These are phyloP conservation scores for Melanerpes formicivorus DNA, from an alignment of 2,113 vertebrate genomes.

Conservation along the genomic window DNA sequence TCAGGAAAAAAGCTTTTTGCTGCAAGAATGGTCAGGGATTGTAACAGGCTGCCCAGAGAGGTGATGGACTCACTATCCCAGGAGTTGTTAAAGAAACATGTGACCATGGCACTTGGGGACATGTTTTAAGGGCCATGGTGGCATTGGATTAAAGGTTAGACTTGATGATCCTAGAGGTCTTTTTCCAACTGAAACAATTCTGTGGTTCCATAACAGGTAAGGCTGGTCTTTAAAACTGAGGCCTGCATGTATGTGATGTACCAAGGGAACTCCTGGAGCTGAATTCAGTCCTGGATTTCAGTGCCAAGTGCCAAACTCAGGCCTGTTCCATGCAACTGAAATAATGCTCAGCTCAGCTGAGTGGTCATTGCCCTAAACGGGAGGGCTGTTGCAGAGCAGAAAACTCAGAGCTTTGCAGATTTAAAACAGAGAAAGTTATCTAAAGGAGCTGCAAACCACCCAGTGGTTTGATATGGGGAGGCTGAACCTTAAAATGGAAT, in stretches of 20 bases:
- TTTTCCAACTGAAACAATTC: background rate
- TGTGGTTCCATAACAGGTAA: too few species aligned
- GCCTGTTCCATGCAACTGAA: background rate
- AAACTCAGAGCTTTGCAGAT: background rate
- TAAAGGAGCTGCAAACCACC: background rate
- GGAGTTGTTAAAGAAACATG: too few species aligned
- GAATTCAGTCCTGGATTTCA: background rate
- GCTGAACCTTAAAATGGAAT: background rate
- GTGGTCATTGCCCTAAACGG: background rate
- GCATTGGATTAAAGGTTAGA: too few species aligned
- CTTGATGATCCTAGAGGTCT: too few species aligned
- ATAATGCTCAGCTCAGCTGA: background rate
- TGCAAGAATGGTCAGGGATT: too few species aligned
- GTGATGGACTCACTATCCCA: too few species aligned
- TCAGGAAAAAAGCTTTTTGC: too few species aligned
- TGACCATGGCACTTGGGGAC: too few species aligned
- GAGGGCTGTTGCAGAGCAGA: background rate
- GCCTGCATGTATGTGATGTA: rapidly evolving
- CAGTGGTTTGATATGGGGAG: background rate
- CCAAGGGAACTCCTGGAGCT: background rate
- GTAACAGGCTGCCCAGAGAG: too few species aligned
- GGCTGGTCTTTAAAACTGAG: background rate
- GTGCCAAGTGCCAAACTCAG: background rate
- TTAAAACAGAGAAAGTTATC: background rate
- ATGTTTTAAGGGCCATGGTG: too few species aligned